Conservation (phyloP, 2,888 invertebrate genomes). For the Amorpha juglandis region DNA sequence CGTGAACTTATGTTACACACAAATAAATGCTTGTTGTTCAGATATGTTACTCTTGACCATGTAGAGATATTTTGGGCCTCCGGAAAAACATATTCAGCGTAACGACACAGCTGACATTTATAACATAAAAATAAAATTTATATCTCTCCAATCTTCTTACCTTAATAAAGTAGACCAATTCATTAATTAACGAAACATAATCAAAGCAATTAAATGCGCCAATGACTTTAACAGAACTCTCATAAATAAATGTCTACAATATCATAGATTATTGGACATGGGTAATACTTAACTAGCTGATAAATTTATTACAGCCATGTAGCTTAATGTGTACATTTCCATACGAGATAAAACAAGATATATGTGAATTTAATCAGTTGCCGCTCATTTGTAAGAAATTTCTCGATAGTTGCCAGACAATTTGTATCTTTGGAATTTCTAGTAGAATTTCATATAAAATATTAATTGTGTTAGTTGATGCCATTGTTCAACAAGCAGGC, state of each 20-base stretch:
- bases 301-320: slow-evolving; percentile 42
- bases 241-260: slow-evolving; percentile 37
- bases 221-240: slow-evolving; percentile 9
- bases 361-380: slow-evolving; percentile 25
- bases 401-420: neutral
- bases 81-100: no score
- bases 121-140: neutral
- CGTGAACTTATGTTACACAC: no score
- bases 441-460: neutral
- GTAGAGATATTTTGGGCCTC: no score
- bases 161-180: neutral
- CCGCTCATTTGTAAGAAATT: slow-evolving; percentile 22
- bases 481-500: no score
- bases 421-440: neutral
- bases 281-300: slow-evolving; percentile 30
- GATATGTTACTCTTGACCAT: no score
- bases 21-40: no score
- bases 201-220: slow-evolving; percentile 3
- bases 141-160: neutral
- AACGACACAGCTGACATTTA: no score
- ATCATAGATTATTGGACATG: slow-evolving; percentile 35
- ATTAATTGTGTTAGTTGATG: no score
- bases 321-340: slow-evolving; percentile 34
- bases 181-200: neutral
- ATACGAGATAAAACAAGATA: slow-evolving; percentile 28